Percentiles rank a stretch among this genome's conserved stretches.
Conservation (phyloP, 2,113 vertebrate species). For the Protomyctophum bolini region DNA sequence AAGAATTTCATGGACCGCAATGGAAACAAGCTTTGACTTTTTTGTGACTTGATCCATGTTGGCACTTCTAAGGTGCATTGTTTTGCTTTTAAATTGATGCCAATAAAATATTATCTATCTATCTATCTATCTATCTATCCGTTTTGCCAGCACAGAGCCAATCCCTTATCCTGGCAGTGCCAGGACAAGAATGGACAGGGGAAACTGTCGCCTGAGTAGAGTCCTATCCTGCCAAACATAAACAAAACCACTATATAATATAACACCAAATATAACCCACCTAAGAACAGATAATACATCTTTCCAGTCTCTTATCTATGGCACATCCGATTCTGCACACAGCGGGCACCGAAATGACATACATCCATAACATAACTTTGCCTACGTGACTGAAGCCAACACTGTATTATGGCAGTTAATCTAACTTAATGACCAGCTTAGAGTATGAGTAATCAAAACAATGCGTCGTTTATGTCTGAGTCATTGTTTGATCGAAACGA, state of each 20-base stretch:
- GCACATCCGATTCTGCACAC: not conserved
- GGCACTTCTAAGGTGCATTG: too few species aligned
- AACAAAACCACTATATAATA: slow-evolving; percentile 2
- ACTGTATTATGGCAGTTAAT: not conserved
- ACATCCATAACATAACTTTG: not conserved
- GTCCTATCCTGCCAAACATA: slow-evolving; percentile 12
- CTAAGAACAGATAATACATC: not conserved
- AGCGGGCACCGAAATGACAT: not conserved
- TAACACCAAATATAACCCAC: not conserved
- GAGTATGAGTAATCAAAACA: slow-evolving; percentile 1
- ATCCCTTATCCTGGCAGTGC: not conserved
- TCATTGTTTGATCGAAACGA: slow-evolving; percentile 14
- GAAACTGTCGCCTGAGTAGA: not conserved
- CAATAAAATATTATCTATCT: too few species aligned
- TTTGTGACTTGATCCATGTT: too few species aligned
- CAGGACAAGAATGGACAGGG: too few species aligned
- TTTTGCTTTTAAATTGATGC: too few species aligned
- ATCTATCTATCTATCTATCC: not conserved
- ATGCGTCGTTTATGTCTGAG: slow-evolving; percentile 3
- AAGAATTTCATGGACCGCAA: too few species aligned
- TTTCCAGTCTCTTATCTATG: not conserved
- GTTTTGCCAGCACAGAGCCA: slow-evolving; percentile 6
- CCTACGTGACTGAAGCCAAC: not conserved
- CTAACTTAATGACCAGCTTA: not conserved
- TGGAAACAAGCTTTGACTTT: too few species aligned